Evolutionary conservation across 2,888 invertebrate species (phyloP), one percentile per base, ranked within the genome.

Genomic region (Anodontia alba): DNA sequence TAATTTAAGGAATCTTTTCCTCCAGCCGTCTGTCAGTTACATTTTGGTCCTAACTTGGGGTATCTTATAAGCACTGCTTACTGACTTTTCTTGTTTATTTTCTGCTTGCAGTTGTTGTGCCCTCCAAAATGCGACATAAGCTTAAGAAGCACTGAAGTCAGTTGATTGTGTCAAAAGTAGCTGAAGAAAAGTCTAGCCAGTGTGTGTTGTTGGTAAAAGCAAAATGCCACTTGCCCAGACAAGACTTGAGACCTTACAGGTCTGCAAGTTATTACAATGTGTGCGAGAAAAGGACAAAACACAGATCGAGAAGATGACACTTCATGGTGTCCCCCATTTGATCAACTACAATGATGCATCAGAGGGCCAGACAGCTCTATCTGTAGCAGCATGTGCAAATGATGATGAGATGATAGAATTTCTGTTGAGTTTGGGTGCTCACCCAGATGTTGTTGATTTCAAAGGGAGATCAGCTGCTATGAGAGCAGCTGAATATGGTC

Each of bases 251-350:
- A 89, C 90, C 76, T 86, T 94, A 86, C 94, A 94, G 86, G 92
- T 94, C 43, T 94, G 94, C 88, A 94, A 94, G 86, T 89, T 95
- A 38, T 81, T 94, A 73, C 94, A 94, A 87, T 94, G 94, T 89
- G 94, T 94, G n/a, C 85, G 94, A 51, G 91, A 92, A 33, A 91
- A 92, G 67, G 93, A 94, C 87, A 90, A 87, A 43, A 80, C 84
- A 1, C 93, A 94, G 84, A 93, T 95, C 15, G 90, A 93, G 76
- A 94, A 94, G 78, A 88, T 95, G 81, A 91, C 90, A 31, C 70
- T 84, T 0, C 92, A 92, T 87, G 95, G 95, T n/a, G 91, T 94
- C 0, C 93, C 94, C 23, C 92, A 93, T 82, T 87, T 94, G 33
- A 92, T 94, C 49, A 94, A 95, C 81, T 94, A 94, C 80, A 94